Conservation (phyloP, 2,797 vertebrate genomes). For the Acanthurus tractus region DNA sequence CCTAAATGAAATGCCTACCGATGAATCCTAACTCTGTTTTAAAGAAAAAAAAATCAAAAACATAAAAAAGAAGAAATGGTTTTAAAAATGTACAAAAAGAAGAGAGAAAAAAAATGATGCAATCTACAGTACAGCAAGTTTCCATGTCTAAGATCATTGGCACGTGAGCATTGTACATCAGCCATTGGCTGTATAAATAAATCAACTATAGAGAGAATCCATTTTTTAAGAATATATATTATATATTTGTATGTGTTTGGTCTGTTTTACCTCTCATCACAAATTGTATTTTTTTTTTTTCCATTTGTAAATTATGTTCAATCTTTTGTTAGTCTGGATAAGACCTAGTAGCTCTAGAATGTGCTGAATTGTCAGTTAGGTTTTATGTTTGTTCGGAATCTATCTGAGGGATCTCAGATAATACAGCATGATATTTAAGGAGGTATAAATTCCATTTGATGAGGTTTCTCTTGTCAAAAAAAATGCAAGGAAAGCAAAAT, state of each 20-base stretch:
- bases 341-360: conserved; percentile 82
- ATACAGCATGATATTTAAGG: conserved; percentile 66
- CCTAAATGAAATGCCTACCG: conserved; percentile 83
- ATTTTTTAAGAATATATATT: conserved; percentile 91
- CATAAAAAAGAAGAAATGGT: conserved; percentile 66
- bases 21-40: conserved; percentile 91
- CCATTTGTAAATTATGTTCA: conserved; percentile 88
- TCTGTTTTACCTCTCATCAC: conserved; percentile 85
- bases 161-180: conserved; percentile 84
- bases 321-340: conserved; percentile 78
- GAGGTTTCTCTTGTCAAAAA: conserved; percentile 52
- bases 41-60: conserved; percentile 61
- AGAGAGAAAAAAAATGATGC: conserved; percentile 67
- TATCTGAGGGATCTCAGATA: conserved; percentile 78
- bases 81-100: conserved; percentile 72
- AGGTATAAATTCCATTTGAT: conserved; percentile 60
- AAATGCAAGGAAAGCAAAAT: conserved; percentile 32
- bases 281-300: conserved; percentile 77
- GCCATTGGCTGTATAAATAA: conserved; percentile 85
- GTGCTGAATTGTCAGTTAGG: conserved; percentile 75
- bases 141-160: conserved; percentile 84
- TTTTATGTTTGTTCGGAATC: conserved; percentile 30
- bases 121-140: conserved; percentile 76
- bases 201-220: conserved; percentile 88
- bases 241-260: conserved; percentile 91